These are phyloP conservation scores for Coptodon rendalli DNA, from an alignment of 2,113 vertebrate genomes.

Conservation along the genomic window DNA sequence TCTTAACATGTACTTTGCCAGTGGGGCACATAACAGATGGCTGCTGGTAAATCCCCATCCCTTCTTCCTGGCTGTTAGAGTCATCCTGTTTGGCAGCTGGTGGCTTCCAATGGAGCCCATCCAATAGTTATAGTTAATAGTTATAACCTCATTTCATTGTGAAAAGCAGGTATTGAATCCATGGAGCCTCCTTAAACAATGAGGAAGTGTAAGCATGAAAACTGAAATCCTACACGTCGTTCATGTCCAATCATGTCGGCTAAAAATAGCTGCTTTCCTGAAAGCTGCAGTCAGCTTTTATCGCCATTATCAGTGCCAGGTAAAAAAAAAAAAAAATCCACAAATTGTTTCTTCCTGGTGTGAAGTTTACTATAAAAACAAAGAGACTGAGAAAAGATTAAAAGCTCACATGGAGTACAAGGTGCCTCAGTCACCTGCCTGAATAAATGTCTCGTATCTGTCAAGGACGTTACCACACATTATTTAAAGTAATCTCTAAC, in stretches of 20 bases:
- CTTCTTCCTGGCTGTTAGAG: not conserved
- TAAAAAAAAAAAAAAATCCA: not conserved
- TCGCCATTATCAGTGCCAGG: not conserved
- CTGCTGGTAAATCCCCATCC: not conserved
- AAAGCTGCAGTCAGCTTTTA: not conserved
- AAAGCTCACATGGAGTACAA: not conserved
- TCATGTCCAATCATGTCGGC: not conserved
- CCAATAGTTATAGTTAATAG: not conserved
- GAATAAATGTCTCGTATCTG: not conserved
- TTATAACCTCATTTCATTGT: not conserved
- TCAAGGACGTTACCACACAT: not conserved
- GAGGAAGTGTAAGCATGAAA: not conserved
- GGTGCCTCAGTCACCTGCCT: not conserved
- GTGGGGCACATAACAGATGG: not conserved
- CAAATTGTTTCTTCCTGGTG: not conserved
- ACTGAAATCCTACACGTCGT: not conserved
- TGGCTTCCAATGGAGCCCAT: not conserved
- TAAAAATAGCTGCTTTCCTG: not conserved
- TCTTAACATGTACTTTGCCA: not conserved
- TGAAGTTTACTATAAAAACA: not conserved
- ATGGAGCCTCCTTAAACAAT: not conserved
- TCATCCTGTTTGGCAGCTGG: not conserved
- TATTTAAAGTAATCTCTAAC: not conserved
- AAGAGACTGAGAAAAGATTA: not conserved
- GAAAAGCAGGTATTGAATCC: not conserved